phyloP scores from a whole-genome alignment of 2,797 vertebrate species.

The Poecilia wingei region DNA sequence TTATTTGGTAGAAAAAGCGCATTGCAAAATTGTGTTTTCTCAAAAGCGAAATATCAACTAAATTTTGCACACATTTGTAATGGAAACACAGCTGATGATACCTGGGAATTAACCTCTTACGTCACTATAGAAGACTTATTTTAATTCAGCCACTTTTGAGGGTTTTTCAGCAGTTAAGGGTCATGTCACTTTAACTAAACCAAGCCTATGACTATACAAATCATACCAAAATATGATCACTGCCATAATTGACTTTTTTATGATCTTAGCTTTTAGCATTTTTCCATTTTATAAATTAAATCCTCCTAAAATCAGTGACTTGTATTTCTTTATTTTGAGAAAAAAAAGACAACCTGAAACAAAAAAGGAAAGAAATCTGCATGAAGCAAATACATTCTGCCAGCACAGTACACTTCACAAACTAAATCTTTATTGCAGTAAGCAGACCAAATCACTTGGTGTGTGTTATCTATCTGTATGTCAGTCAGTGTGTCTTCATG shows the following conservation, averaged over 20 bases:
- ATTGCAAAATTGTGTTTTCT: too few species aligned
- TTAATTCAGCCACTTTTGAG: not conserved
- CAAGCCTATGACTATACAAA: not conserved
- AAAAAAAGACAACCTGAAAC: not conserved
- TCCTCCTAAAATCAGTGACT: not conserved
- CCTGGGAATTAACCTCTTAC: not conserved
- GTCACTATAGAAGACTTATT: not conserved
- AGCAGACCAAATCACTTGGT: constrained; percentile 8
- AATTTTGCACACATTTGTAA: too few species aligned
- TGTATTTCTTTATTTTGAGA: not conserved
- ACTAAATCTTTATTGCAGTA: not conserved
- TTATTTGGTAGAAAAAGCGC: too few species aligned
- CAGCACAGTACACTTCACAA: constrained; percentile 1
- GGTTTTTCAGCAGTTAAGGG: not conserved
- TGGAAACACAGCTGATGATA: too few species aligned
- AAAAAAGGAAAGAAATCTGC: not conserved
- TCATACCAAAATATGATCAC: too few species aligned
- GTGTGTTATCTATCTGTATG: constrained; percentile 1
- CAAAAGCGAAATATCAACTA: too few species aligned
- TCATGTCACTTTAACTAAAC: not conserved
- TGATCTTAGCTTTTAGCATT: not conserved
- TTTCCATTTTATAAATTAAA: not conserved
- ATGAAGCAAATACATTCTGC: not conserved
- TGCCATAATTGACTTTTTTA: too few species aligned
- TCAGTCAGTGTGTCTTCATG: constrained; percentile 11